A percentile compares a stretch with the other conserved stretches of the same genome.
Evolutionary conservation across 2,113 vertebrate species (phyloP).

Genomic region (Brachirus orientalis): DNA sequence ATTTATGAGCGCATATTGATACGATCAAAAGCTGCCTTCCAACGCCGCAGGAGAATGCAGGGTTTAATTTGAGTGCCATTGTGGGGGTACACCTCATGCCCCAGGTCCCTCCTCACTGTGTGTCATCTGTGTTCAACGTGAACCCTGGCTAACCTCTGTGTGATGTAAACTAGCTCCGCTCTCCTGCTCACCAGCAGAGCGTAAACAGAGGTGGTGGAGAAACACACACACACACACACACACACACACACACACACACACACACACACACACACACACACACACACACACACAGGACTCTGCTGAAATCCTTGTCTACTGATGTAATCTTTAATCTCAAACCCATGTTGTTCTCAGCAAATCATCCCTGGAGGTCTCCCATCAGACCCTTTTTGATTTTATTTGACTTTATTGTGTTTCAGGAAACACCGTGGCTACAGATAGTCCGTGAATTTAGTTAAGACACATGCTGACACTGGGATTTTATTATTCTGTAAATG

Average conservation of each 20-base stretch:
- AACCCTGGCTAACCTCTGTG: constrained; percentile 74
- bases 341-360: constrained; percentile 66
- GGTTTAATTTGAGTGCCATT: constrained; percentile 47
- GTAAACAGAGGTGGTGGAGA: constrained; percentile 65
- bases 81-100: constrained; percentile 46
- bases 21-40: constrained; percentile 43
- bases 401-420: constrained; percentile 22
- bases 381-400: constrained; percentile 35
- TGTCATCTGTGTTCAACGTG: constrained; percentile 48
- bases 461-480: no score
- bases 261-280: no score
- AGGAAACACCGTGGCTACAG: constrained; percentile 16
- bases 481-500: no score
- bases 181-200: constrained; percentile 57
- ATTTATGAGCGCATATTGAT: constrained; percentile 52
- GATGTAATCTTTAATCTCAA: constrained; percentile 74
- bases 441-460: constrained; percentile 31
- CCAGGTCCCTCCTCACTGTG: constrained; percentile 42
- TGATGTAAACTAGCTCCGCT: constrained; percentile 62
- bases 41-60: constrained; percentile 37
- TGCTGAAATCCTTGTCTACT: constrained; percentile 60
- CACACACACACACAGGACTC: constrained; percentile 23
- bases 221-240: constrained; percentile 29
- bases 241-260: no score
- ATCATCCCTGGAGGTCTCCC: constrained; percentile 62